Base-by-base conservation (phyloP, 2,113 vertebrate genomes). In the Gobius niger region DNA sequence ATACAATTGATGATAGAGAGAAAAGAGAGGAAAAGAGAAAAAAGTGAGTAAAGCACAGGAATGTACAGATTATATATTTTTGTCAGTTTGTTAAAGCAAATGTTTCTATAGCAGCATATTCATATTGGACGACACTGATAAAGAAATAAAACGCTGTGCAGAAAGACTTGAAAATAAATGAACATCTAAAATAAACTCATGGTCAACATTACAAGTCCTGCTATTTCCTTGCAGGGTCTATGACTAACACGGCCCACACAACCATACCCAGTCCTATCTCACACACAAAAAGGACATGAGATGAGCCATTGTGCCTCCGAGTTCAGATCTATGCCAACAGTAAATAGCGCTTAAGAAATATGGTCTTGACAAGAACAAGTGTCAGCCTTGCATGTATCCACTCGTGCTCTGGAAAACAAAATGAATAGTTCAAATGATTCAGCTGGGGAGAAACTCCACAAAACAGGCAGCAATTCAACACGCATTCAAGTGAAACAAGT, bases 381-480 rank as follows among this genome's bases (percentile, higher is more conserved):
- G 72, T 73, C 74, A 54, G 63, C 18, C 78, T 51, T 62, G 66
- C 16, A 40, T 72, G 63, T 77, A 80, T 81, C 63, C 70, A 74
- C 16, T 46, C 75, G 66, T 44, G 63, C 67, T 77, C 42, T 50
- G 44, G 68, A 65, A 62, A 79, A 52, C 34, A 70, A 57, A 72
- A 75, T 75, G 60, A 84, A 79, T 63, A 64, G 79, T 65, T 80
- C 47, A 77, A 78, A 85, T 76, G 75, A 76, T 82, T 73, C 65
- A 71, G 54, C 76, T 68, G 44, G 53, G 77, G 74, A 87, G 73
- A 72, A 72, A 53, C 74, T 67, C 46, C 18, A 49, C 54, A 75
- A 82, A 84, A 72, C 63, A 75, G 69, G 74, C 74, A 79, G 71
- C 51, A 70, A 83, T 85, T 79, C 72, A 83, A 78, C 76, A 68